Base-by-base conservation (phyloP, 2,888 invertebrate species). In the Toxonevra muliebris region DNA sequence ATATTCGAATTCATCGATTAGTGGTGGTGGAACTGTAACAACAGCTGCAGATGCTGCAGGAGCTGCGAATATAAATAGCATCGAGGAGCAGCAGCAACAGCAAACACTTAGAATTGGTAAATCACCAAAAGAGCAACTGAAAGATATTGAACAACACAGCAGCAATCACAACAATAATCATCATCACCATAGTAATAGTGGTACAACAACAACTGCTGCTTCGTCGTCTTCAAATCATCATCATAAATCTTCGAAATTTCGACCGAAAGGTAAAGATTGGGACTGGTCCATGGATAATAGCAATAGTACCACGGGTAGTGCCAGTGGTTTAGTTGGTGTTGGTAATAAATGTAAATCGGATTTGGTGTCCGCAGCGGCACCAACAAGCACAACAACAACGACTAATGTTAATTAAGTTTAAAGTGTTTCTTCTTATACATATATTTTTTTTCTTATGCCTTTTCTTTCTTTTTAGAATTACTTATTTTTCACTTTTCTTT, bases 251-350 rank as follows among this genome's bases (percentile, higher is more conserved):
- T 85, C 85, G 11, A 91, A 90, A 81, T 91, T 91, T 84, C 87
- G 90, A 71, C 91, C 91, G 5, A 91, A 91, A 79, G 91, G 91
- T 68, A 91, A 91, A 80, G 90, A 91, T 77, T 91, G 91, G 90
- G 89, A 90, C 80, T 91, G 91, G 91, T 83, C 85, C 9, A 73
- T 80, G 74, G 85, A 85, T 66, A 83, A 82, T 67, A 76, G 61
- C 42, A 61, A 55, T 41, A 45, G 30, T 5, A 30, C 19, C n/a
- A n/a, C n/a, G 11, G 61, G 54, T 11, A 66, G 61, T 40, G 54
- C 42, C 60, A 55, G 59, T 54, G 50, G 41, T n/a, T 30, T 48
- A 40, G 45, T 30, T 4, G 45, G 20, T 48, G 50, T n/a, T 20
- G 52, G 52, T 64, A 76, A 75, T 53, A 71, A 80, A 30, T 78